A percentile compares a stretch with the other conserved stretches of the same genome.
Conservation (phyloP, 2,888 invertebrate genomes). For the Lordiphosa fenestrarum region DNA sequence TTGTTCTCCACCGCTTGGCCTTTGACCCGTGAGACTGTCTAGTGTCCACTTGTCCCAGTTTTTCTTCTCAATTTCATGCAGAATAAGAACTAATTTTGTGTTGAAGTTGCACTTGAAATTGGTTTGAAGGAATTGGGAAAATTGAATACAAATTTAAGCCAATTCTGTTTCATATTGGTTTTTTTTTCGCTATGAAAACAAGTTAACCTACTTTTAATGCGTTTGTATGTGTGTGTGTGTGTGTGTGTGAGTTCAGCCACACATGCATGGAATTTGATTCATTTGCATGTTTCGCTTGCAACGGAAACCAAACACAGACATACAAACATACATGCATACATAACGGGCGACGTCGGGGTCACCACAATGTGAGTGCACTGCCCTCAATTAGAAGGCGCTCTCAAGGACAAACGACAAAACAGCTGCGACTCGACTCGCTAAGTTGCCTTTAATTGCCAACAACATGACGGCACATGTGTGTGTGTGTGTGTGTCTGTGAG, state of each 20-base stretch:
- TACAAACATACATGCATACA: constrained; percentile 13
- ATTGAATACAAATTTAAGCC: too few species aligned
- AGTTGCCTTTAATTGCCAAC: constrained; percentile 56
- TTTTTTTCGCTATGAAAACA: constrained; percentile 30
- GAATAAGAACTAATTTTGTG: background rate
- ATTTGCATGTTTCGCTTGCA: constrained; percentile 40
- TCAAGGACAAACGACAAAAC: constrained; percentile 70
- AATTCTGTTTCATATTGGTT: too few species aligned
- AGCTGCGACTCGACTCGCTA: constrained; percentile 29
- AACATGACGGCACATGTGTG: constrained; percentile 28
- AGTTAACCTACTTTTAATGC: constrained; percentile 54
- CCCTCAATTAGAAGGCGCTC: constrained; percentile 70
- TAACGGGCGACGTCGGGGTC: constrained; percentile 44
- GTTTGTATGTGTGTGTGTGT: constrained; percentile 22
- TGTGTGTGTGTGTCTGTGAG: background rate
- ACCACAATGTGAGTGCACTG: constrained; percentile 72
- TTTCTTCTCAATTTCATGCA: constrained; percentile 12
- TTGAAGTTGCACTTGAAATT: background rate
- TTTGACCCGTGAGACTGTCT: constrained; percentile 31
- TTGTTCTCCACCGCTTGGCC: constrained; percentile 25
- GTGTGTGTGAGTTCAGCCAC: constrained; percentile 17
- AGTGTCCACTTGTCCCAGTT: constrained; percentile 57
- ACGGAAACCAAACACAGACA: constrained; percentile 22
- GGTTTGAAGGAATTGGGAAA: background rate
- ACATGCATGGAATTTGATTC: constrained; percentile 35